phyloP scores from a whole-genome alignment of 2,113 vertebrate species.

The Acanthochromis polyacanthus region DNA sequence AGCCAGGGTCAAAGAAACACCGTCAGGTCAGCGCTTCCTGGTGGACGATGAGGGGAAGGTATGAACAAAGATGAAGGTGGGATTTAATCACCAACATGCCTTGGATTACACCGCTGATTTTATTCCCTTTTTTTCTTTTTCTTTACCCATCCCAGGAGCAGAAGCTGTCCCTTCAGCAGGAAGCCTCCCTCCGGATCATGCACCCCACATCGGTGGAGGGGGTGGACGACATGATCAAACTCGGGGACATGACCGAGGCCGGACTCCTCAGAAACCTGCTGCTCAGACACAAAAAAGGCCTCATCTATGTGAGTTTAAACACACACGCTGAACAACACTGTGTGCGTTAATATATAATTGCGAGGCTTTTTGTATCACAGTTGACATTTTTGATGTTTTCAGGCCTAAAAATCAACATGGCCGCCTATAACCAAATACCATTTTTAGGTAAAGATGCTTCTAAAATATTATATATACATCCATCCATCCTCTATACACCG shows the following conservation, averaged over 20 bases:
- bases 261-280: conserved; percentile 93
- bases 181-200: conserved; percentile 86
- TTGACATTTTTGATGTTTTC: no score
- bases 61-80: background rate
- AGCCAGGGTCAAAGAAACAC: conserved; percentile 87
- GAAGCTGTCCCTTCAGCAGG: conserved; percentile 79
- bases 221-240: conserved; percentile 94
- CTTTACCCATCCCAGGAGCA: conserved; percentile 82
- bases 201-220: conserved; percentile 90
- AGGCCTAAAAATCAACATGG: no score
- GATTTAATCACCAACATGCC: background rate
- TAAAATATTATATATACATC: no score
- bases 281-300: conserved; percentile 88
- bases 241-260: conserved; percentile 93
- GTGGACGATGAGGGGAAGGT: conserved; percentile 95
- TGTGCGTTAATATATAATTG: no score
- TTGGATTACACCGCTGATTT: accelerated
- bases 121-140: background rate
- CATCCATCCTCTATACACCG: no score
- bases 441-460: no score
- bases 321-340: background rate
- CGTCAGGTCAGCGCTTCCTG: conserved; percentile 84
- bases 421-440: no score
- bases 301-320: conserved; percentile 90
- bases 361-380: no score